A percentile compares a stretch with the other conserved stretches of the same genome.
These are phyloP conservation scores for Anoplius nigerrimus DNA, from an alignment of 2,888 invertebrate species.

Conservation along the genomic window DNA sequence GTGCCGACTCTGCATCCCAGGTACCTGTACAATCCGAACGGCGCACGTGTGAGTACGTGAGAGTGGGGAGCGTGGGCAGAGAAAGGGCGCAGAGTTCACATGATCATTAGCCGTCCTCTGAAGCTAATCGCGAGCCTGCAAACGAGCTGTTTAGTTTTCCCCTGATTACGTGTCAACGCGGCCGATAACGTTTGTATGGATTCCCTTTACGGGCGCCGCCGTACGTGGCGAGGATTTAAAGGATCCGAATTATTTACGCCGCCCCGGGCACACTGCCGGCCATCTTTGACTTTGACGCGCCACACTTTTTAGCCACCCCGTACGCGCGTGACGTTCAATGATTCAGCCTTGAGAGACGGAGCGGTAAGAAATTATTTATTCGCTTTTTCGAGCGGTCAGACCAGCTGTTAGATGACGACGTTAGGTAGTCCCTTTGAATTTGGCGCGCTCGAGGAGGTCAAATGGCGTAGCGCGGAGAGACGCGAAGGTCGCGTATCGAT, in stretches of 20 bases:
- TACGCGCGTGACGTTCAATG: too few species aligned
- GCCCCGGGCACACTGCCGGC: neutral
- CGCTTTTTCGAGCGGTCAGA: too few species aligned
- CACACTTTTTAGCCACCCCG: too few species aligned
- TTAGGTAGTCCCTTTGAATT: too few species aligned
- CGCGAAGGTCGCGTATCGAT: constrained; percentile 22
- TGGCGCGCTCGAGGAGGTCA: too few species aligned
- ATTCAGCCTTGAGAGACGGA: too few species aligned
- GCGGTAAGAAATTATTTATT: too few species aligned
- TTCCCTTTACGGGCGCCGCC: constrained; percentile 26
- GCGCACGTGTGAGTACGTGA: neutral
- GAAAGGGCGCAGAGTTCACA: neutral
- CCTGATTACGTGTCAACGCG: constrained; percentile 48
- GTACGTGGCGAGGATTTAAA: neutral
- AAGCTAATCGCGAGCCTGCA: constrained; percentile 45
- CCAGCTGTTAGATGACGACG: too few species aligned
- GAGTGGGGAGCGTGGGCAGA: neutral
- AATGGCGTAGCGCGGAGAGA: neutral
- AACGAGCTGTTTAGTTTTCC: constrained; percentile 54
- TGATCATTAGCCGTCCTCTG: constrained; percentile 22
- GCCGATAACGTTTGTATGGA: constrained; percentile 48
- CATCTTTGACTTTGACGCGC: neutral
- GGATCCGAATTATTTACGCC: neutral
- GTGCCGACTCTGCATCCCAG: too few species aligned
- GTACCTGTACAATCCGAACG: too few species aligned